Conservation (phyloP, 2,797 vertebrate genomes). For the Anas flavirostris region DNA sequence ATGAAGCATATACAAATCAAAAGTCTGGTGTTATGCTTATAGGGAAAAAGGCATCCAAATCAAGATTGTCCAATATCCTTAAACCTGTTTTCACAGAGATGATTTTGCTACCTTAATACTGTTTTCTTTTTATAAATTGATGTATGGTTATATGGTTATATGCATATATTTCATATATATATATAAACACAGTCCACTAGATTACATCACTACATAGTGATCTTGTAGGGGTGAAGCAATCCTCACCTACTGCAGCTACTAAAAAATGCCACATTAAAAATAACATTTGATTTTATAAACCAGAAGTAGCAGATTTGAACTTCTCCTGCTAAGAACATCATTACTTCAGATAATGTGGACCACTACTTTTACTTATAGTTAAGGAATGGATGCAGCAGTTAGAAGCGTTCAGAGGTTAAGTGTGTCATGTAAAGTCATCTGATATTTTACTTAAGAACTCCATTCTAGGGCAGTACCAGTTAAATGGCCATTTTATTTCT, state of each 20-base stretch:
- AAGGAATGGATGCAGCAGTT: not conserved
- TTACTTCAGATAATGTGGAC: not conserved
- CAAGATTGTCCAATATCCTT: not conserved
- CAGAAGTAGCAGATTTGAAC: not conserved
- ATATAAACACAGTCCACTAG: not conserved
- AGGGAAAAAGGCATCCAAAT: not conserved
- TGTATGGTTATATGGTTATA: not conserved
- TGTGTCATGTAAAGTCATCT: not conserved
- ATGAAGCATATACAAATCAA: rapidly evolving
- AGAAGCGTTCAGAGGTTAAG: not conserved
- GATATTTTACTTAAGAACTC: slow-evolving; percentile 1
- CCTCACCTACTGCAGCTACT: not conserved
- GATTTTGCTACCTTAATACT: not conserved
- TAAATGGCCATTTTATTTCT: slow-evolving; percentile 1
- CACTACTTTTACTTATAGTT: not conserved
- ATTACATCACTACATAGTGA: not conserved
- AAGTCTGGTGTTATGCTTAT: not conserved
- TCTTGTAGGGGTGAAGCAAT: not conserved
- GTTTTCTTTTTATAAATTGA: not conserved
- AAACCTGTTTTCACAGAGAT: not conserved
- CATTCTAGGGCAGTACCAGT: not conserved
- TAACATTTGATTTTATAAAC: not conserved
- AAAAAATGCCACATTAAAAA: not conserved
- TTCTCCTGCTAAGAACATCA: not conserved
- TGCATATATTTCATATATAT: not conserved